These are phyloP conservation scores for Allophyes oxyacanthae DNA, from an alignment of 2,888 invertebrate genomes.

Conservation along the genomic window DNA sequence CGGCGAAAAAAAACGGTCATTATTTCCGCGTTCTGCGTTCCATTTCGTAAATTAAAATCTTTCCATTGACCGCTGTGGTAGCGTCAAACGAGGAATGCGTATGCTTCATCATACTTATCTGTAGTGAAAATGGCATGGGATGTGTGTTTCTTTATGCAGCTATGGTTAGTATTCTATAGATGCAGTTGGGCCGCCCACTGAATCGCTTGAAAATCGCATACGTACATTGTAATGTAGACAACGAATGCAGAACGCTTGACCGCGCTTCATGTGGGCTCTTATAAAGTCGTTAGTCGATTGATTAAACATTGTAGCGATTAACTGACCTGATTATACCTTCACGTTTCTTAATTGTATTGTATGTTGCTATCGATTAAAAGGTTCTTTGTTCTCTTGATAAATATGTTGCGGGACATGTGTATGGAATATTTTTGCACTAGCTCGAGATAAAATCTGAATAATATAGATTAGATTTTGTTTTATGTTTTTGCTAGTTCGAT, in stretches of 20 bases:
- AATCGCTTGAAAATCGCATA: too few relatives aligned
- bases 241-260: conserved; percentile 1
- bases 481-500: conserved; percentile 35
- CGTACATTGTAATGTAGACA: too few relatives aligned
- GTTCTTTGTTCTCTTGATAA: conserved; percentile 67
- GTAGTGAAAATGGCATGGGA: too few relatives aligned
- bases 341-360: conserved; percentile 61
- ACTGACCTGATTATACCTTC: conserved; percentile 53
- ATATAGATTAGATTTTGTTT: conserved; percentile 39
- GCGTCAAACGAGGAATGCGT: too few relatives aligned
- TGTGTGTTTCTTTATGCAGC: too few relatives aligned
- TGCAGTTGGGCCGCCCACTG: too few relatives aligned
- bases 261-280: neutral
- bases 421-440: conserved; percentile 34
- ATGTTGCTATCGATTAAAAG: conserved; percentile 63
- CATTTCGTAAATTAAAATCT: too few relatives aligned
- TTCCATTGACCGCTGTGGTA: too few relatives aligned
- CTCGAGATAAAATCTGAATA: conserved; percentile 41
- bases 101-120: too few relatives aligned
- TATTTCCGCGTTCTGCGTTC: neutral
- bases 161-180: too few relatives aligned
- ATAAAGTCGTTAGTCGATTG: conserved; percentile 33
- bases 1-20: neutral
- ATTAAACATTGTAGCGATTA: conserved; percentile 45
- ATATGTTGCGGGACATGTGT: conserved; percentile 49